phyloP scores from a whole-genome alignment of 2,888 invertebrate species.

The Sinodicranocentrus sp. region DNA sequence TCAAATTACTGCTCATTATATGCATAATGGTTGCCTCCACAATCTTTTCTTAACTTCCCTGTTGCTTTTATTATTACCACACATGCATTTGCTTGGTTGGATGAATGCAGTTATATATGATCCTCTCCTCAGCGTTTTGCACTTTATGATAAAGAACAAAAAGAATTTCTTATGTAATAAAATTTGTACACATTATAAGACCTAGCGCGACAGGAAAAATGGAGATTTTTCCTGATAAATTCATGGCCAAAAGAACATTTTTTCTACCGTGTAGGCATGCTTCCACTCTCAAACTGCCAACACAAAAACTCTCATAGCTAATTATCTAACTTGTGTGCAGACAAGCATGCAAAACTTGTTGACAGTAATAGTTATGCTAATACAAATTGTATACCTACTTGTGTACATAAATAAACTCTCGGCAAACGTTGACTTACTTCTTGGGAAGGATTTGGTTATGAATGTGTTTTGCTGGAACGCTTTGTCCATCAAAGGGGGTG shows the following conservation, averaged over 20 bases:
- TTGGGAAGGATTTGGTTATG: constrained; percentile 85
- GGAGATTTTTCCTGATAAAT: constrained; percentile 64
- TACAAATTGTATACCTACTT: too few species aligned
- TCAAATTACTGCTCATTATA: constrained; percentile 74
- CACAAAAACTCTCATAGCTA: constrained; percentile 41
- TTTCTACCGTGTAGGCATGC: background rate
- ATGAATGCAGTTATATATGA: constrained; percentile 21
- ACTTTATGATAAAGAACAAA: constrained; percentile 59
- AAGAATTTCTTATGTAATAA: constrained; percentile 51
- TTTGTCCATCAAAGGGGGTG: constrained; percentile 80
- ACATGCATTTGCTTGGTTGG: constrained; percentile 30
- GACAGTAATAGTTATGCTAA: constrained; percentile 22
- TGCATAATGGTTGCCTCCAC: constrained; percentile 70
- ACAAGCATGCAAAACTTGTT: constrained; percentile 28
- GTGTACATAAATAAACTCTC: too few species aligned
- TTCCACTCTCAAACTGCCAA: constrained; percentile 18
- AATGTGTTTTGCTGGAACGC: constrained; percentile 82
- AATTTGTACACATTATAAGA: constrained; percentile 37
- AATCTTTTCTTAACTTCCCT: constrained; percentile 56
- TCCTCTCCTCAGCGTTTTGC: constrained; percentile 35
- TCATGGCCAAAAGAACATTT: constrained; percentile 58
- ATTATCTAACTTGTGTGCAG: constrained; percentile 42
- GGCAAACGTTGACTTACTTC: too few species aligned
- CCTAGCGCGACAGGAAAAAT: constrained; percentile 62
- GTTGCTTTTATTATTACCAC: constrained; percentile 38